Evolutionary conservation across 2,113 vertebrate genomes (phyloP).

Genomic region (Macrotis lagotis): DNA sequence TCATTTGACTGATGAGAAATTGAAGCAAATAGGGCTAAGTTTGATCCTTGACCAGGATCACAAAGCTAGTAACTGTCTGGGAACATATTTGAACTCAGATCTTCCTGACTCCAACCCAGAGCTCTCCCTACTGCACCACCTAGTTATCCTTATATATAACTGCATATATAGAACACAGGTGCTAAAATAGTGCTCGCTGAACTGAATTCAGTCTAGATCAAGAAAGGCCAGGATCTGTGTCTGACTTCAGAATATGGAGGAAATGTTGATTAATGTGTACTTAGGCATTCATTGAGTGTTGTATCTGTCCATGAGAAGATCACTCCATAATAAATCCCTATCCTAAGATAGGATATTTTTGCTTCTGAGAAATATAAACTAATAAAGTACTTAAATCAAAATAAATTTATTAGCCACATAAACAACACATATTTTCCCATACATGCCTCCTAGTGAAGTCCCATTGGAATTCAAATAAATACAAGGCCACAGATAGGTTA

Average conservation of each 20-base stretch:
- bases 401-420: not conserved
- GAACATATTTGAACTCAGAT: not conserved
- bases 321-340: not conserved
- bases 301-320: not conserved
- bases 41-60: not conserved
- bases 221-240: not conserved
- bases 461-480: not conserved
- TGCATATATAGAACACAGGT: not conserved
- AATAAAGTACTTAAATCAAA: not conserved
- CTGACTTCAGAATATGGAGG: not conserved
- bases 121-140: not conserved
- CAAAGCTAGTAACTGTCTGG: not conserved
- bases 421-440: not conserved
- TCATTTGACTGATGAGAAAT: not conserved
- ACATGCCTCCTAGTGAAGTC: not conserved
- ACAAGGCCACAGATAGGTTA: not conserved
- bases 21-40: not conserved
- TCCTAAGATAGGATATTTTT: not conserved
- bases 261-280: not conserved
- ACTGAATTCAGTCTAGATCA: not conserved
- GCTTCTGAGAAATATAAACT: not conserved
- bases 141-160: not conserved
- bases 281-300: not conserved
- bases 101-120: not conserved
- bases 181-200: not conserved